Percentiles rank a stretch among this genome's conserved stretches.
These are phyloP conservation scores for Austrofundulus limnaeus DNA, from an alignment of 2,113 vertebrate species.

Conservation along the genomic window DNA sequence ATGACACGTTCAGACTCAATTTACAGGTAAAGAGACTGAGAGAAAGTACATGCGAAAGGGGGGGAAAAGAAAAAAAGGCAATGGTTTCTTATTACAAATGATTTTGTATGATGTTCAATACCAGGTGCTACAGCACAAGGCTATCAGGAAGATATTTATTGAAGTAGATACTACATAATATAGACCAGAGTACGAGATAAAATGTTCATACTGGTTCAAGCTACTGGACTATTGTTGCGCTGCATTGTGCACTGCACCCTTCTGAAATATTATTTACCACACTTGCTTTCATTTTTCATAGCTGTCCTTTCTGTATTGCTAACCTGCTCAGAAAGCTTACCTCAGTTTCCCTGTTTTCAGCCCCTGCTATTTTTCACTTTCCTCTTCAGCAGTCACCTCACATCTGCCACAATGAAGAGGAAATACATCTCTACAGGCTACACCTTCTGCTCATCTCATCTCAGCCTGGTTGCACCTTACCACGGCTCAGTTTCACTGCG, in stretches of 20 bases:
- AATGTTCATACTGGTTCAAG: constrained; percentile 28
- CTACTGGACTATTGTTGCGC: constrained; percentile 37
- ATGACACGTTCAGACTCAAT: constrained; percentile 34
- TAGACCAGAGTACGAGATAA: constrained; percentile 39
- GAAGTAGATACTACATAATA: constrained; percentile 42
- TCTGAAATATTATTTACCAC: constrained; percentile 55
- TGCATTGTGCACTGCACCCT: constrained; percentile 32
- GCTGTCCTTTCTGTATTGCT: constrained; percentile 28
- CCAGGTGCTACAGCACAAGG: constrained; percentile 26
- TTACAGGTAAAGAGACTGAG: constrained; percentile 30
- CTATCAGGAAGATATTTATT: constrained; percentile 52
- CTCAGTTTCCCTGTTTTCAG: constrained; percentile 5
- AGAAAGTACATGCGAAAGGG: neutral
- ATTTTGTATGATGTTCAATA: constrained; percentile 21
- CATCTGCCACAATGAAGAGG: constrained; percentile 22
- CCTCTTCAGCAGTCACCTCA: constrained; percentile 32
- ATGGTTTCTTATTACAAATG: constrained; percentile 18
- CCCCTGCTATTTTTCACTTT: neutral
- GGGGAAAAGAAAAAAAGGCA: too few species aligned
- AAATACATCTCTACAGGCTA: constrained; percentile 33
- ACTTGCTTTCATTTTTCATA: constrained; percentile 48
- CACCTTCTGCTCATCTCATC: constrained; percentile 19
- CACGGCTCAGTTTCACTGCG: constrained; percentile 12
- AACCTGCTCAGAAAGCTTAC: constrained; percentile 33
- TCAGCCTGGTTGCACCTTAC: constrained; percentile 5